Percentiles rank a stretch among this genome's conserved stretches.
These are phyloP conservation scores for Rhagoletis pomonella DNA, from an alignment of 1,140 invertebrate species.

Conservation along the genomic window DNA sequence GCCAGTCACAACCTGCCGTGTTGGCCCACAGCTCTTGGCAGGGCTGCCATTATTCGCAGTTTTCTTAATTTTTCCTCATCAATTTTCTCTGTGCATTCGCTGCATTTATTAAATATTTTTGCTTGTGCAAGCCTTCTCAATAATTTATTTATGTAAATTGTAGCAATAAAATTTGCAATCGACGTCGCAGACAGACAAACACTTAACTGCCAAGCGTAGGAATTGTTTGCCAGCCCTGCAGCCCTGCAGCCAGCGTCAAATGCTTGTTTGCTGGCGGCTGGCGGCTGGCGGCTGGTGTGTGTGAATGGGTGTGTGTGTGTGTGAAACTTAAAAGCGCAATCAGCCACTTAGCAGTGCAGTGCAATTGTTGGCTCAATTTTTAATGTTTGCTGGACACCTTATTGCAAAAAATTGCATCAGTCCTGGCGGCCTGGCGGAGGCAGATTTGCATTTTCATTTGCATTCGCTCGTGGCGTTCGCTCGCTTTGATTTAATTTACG, in stretches of 20 bases:
- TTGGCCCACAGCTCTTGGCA: neutral
- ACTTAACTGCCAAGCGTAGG: neutral
- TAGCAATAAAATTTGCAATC: slow-evolving; percentile 49
- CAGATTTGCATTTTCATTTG: slow-evolving; percentile 22
- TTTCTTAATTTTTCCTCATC: neutral
- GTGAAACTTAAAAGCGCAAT: slow-evolving; percentile 33
- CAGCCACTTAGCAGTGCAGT: slow-evolving; percentile 31
- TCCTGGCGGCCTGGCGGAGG: neutral
- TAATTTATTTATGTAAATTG: slow-evolving; percentile 53
- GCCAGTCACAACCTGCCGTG: neutral
- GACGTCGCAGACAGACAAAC: neutral
- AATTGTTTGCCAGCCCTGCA: neutral
- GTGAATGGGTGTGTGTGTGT: neutral
- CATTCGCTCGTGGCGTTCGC: neutral
- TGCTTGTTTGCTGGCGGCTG: neutral
- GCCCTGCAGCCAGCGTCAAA: neutral
- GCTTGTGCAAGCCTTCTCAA: slow-evolving; percentile 35
- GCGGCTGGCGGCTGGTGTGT: neutral
- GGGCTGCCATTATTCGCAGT: neutral
- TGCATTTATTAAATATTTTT: slow-evolving; percentile 21
- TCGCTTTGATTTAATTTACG: slow-evolving; percentile 34
- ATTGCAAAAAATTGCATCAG: neutral
- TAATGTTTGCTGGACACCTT: neutral
- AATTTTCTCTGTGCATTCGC: neutral
- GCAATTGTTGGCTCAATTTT: neutral